Evolutionary conservation across 2,797 vertebrate species (phyloP), one percentile per base, ranked within the genome.

Genomic region (Petrocephalus sullivani): DNA sequence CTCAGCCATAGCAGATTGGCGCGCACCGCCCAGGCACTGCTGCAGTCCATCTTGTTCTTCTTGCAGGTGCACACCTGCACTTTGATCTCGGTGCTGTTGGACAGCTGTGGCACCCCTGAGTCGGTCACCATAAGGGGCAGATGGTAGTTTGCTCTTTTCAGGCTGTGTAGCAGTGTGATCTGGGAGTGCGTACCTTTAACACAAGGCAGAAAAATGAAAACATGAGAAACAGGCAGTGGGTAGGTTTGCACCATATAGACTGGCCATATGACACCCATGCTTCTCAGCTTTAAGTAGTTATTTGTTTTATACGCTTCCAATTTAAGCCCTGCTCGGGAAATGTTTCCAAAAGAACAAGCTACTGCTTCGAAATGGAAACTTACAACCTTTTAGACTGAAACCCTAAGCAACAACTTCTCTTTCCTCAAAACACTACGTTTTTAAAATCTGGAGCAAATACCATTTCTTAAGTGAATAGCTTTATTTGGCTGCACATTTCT

Each of bases 21-120:
- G 86, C 89, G 90, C 91, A 92, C 91, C 82, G 93, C 93, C 78
- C 93, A 93, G 0, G 94, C 96, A 0, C 95, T 93, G 85, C 96
- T 99, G 97, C 98, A 99, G 94, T 97, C 96, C 96, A 98, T 97
- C 97, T 94, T 98, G 96, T 95, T 96, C 94, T 98, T 99, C 95
- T 96, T 98, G 91, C 98, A 99, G 96, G 97, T 97, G 88, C 98
- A 99, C 93, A 99, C 98, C 90, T 98, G 98, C 90, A 99, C 96
- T 93, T 97, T 98, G 92, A 99, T 95, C 93, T 99, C 98, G 33
- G 97, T 98, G 95, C 91, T 96, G 94, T 97, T 99, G 88, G 96
- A 96, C 94, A 98, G 95, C 86, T 98, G 97, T 0, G 98, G 98
- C 28, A 95, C 95, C 41, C 98, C 98, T 7, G 98, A 97, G 94